Evolutionary conservation across 2,888 invertebrate species (phyloP), one percentile per base, ranked within the genome.

Genomic region (Stenodema calcarata): DNA sequence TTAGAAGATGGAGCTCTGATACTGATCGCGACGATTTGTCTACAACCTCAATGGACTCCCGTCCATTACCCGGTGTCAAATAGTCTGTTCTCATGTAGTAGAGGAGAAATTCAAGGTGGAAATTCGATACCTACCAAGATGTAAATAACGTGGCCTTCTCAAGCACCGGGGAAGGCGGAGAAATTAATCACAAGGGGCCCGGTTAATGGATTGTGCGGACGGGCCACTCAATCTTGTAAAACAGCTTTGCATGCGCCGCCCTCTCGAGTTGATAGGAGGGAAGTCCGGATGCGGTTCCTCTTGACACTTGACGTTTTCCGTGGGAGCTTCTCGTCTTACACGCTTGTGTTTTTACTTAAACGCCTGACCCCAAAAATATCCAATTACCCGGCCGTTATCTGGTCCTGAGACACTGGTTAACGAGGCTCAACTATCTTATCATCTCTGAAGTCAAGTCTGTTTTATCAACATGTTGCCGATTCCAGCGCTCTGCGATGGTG

Each of bases 191-290:
- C 54, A 9, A 54, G 54, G 18, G 54, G 54, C 18, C 54, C 11
- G 76, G 42, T 42, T 76, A 76, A 76, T 76, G 76, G 76, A 76
- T 76, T 42, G 76, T 76, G 76, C 76, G 76, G 76, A 76, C 76
- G 42, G 76, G 42, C 76, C 42, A 76, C 76, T 76, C 76, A 44
- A 76, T 76, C 76, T 76, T 76, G 76, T 76, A 41, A 76, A 76
- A 35, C 76, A 42, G 42, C 42, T 76, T 76, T 76, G 76, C 76
- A 76, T 42, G 76, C 42, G 41, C 76, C 42, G 9, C 6, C n/a
- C n/a, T n/a, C n/a, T n/a, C 0, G 16, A 18, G 54, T n/a, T 18
- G 54, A 54, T 54, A 54, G 54, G 23, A 50, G 54, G 3, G 7
- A 54, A 18, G 3, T 0, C 54, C 54, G 54, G 54, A 54, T 54